phyloP scores from a whole-genome alignment of 2,888 invertebrate species.

The Leptarthrus brevirostris region DNA sequence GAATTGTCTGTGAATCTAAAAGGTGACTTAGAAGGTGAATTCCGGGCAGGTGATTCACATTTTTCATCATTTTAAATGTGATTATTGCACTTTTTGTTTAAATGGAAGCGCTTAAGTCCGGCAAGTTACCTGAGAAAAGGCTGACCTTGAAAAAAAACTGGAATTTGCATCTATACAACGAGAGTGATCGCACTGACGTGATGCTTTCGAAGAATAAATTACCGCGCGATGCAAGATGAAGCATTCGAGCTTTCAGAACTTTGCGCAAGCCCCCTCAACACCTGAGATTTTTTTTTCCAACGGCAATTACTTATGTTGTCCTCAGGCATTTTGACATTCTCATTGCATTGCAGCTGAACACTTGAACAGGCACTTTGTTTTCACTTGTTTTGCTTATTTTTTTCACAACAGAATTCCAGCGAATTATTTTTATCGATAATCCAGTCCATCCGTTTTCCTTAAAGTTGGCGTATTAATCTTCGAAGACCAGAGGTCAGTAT shows the following conservation, averaged over 20 bases:
- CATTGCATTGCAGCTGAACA: no score
- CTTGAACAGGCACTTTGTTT: no score
- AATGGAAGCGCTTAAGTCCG: slow-evolving; percentile 20
- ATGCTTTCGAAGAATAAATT: slow-evolving; percentile 15
- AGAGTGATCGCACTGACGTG: slow-evolving; percentile 7
- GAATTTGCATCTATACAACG: slow-evolving; percentile 24
- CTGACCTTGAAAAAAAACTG: slow-evolving; percentile 33
- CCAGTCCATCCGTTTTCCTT: no score
- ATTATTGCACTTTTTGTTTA: slow-evolving; percentile 33
- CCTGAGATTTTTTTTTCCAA: neutral
- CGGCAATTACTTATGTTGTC: neutral
- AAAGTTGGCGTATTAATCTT: no score
- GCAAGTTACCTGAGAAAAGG: slow-evolving; percentile 21
- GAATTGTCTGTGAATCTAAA: slow-evolving; percentile 1
- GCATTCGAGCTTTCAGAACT: neutral
- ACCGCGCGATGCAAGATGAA: neutral
- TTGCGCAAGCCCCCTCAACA: no score
- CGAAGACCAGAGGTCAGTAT: no score
- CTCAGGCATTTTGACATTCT: neutral
- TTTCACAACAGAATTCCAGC: no score
- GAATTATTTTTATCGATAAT: no score
- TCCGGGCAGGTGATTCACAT: slow-evolving; percentile 41
- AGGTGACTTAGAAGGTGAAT: slow-evolving; percentile 26
- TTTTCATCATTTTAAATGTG: slow-evolving; percentile 15
- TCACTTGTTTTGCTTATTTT: no score